phyloP scores from a whole-genome alignment of 2,797 vertebrate genomes.

The Phoeniculus purpureus region DNA sequence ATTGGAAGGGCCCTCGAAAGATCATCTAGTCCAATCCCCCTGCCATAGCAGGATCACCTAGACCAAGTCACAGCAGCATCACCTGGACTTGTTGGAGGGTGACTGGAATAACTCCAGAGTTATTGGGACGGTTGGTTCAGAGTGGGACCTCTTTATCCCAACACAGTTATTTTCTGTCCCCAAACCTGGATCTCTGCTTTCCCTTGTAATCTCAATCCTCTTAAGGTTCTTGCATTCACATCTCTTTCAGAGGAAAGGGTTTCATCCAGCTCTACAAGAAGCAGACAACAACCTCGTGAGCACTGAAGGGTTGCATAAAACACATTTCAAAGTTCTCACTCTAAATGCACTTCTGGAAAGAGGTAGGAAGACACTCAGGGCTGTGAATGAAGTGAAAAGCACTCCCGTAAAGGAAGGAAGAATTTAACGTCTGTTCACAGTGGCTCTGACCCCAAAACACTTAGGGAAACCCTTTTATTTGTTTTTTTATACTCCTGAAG shows the following conservation, averaged over 20 bases:
- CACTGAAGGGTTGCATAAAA: not conserved
- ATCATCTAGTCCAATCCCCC: no score
- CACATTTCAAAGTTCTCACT: not conserved
- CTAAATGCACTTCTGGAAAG: not conserved
- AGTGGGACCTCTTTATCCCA: not conserved
- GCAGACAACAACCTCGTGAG: not conserved
- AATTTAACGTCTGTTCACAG: not conserved
- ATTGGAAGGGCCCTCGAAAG: no score
- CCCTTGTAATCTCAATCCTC: not conserved
- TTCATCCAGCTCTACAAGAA: not conserved
- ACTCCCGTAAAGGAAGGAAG: not conserved
- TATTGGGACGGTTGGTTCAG: not conserved
- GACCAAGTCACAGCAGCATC: no score
- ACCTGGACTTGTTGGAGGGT: not conserved
- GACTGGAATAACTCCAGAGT: not conserved
- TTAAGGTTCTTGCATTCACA: not conserved
- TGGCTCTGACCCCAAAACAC: not conserved
- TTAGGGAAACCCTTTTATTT: not conserved
- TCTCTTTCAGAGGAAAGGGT: not conserved
- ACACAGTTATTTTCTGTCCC: not conserved
- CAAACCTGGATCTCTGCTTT: rapidly evolving
- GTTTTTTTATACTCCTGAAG: not conserved
- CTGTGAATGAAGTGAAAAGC: not conserved
- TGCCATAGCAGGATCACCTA: no score
- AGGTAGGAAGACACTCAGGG: not conserved